Evolutionary conservation across 2,888 invertebrate species (phyloP), one percentile per base, ranked within the genome.

Genomic region (Pyrochroa serraticornis): DNA sequence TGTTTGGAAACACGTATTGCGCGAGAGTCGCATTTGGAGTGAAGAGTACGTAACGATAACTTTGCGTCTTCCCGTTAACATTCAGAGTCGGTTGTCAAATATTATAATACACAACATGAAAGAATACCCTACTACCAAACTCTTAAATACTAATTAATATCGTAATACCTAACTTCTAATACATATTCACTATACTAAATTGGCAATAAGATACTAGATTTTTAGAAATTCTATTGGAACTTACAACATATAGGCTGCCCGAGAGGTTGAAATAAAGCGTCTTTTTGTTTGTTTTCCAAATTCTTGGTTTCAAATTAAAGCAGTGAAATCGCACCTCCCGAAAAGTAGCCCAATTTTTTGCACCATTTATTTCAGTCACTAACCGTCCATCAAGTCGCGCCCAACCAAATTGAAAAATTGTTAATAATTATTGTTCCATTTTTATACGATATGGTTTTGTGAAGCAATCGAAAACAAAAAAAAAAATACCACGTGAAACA

Each of bases 181-280:
- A 74, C 72, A 75, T 71, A 70, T 65, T 59, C 66, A 65, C 64
- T 71, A 74, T 67, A 66, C 70, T 78, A 79, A 76, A 77, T 79
- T 78, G 78, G 78, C 78, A 78, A 77, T 77, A 76, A 76, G 76
- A 77, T 77, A 76, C 75, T 78, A 75, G 74, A 76, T 75, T 73
- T 59, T 54, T 76, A 75, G 72, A 76, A 74, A 75, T 74, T 76
- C 76, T 77, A 77, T 73, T 76, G 77, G 77, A 78, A 78, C 77
- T 77, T 75, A 75, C 71, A 71, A 70, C 65, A 66, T 64, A 65
- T 66, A 70, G 75, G 70, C 73, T 68, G 64, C 63, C 63, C 67
- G 70, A 73, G 73, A 71, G 72, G 72, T 67, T 66, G 67, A 72
- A 67, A 68, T 73, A 75, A 76, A 75, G 75, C 75, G 73, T 75